Conservation (phyloP, 2,113 vertebrate species). For the Muntiacus muntjak region DNA sequence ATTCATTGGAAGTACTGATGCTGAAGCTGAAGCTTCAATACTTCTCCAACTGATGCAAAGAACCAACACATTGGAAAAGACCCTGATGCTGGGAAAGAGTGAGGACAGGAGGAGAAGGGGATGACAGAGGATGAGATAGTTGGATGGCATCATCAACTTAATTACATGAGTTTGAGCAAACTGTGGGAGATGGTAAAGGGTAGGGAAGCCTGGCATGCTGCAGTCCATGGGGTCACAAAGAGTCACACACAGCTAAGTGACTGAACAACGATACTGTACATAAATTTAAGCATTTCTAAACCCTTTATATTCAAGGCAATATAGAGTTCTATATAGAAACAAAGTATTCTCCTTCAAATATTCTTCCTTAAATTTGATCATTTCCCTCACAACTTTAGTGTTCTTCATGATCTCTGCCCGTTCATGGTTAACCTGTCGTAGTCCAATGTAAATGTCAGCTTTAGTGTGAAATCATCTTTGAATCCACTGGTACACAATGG, state of each 20-base stretch:
- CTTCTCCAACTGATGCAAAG: not conserved
- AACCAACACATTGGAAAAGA: not conserved
- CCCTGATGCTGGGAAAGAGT: not conserved
- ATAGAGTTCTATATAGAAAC: not conserved
- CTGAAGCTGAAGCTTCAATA: not conserved
- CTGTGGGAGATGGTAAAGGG: not conserved
- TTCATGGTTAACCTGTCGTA: not conserved
- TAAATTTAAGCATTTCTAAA: not conserved
- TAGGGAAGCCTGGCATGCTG: not conserved
- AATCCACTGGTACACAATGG: not conserved
- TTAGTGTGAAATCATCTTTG: not conserved
- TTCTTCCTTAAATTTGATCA: not conserved
- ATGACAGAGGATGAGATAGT: not conserved
- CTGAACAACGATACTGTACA: not conserved
- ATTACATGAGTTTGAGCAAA: not conserved
- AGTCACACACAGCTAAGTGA: not conserved
- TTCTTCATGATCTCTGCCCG: not conserved
- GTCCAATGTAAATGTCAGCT: not conserved
- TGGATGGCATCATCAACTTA: not conserved
- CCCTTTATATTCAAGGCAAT: not conserved
- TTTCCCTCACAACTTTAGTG: not conserved
- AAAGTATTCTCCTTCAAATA: not conserved
- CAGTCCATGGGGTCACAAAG: not conserved
- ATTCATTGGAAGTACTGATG: not conserved
- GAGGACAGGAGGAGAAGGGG: not conserved